Evolutionary conservation across 1,140 invertebrate species (phyloP).

Genomic region (Lutraria rhynchaena): DNA sequence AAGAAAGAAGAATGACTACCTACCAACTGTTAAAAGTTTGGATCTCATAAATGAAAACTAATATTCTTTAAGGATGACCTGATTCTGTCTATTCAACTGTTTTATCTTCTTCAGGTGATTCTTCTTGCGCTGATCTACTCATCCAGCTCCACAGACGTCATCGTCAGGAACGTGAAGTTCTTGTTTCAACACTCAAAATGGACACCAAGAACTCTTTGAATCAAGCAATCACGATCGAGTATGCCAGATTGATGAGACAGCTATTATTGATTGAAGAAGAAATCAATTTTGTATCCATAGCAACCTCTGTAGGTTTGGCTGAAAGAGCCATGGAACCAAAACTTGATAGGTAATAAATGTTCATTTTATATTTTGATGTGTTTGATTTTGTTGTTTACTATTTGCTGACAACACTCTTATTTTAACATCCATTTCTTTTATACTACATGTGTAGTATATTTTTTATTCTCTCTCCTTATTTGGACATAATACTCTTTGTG

Average conservation of each 20-base stretch:
- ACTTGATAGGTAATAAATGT: constrained; percentile 66
- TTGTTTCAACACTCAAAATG: constrained; percentile 58
- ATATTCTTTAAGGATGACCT: too few relatives aligned
- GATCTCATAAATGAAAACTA: too few relatives aligned
- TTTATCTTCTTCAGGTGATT: constrained; percentile 52
- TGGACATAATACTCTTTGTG: too few relatives aligned
- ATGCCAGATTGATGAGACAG: constrained; percentile 61
- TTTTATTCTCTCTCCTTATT: too few relatives aligned
- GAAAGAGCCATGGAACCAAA: constrained; percentile 68
- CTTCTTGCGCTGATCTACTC: constrained; percentile 63
- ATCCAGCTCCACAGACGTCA: constrained; percentile 63
- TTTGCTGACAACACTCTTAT: too few relatives aligned
- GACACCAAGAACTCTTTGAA: constrained; percentile 20
- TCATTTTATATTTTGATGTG: too few relatives aligned
- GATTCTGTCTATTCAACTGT: too few relatives aligned
- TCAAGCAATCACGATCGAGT: constrained; percentile 59
- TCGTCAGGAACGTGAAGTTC: constrained; percentile 65
- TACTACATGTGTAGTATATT: too few relatives aligned
- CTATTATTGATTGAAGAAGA: constrained; percentile 57
- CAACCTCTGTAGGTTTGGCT: constrained; percentile 71
- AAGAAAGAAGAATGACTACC: too few relatives aligned
- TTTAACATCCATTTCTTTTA: too few relatives aligned
- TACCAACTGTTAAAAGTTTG: too few relatives aligned
- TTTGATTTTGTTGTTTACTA: too few relatives aligned
- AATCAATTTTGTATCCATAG: constrained; percentile 57